phyloP scores from a whole-genome alignment of 1,140 invertebrate species.

The Brachionus sp. region DNA sequence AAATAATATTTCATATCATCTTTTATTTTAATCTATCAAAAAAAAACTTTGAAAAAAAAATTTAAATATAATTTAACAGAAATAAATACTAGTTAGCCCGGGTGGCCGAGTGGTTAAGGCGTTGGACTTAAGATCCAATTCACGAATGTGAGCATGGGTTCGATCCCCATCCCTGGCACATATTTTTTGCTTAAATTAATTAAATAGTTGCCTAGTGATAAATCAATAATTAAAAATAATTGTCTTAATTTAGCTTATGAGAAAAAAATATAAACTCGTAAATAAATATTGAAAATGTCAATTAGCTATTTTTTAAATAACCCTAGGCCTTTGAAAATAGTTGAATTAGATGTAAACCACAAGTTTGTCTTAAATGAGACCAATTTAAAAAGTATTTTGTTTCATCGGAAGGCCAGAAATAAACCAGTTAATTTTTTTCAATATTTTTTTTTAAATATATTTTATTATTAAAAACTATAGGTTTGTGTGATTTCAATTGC shows the following conservation, averaged over 20 bases:
- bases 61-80: neutral
- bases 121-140: constrained; percentile 37
- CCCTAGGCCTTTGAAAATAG: neutral
- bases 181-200: neutral
- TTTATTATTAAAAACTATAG: constrained; percentile 46
- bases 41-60: neutral
- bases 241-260: neutral
- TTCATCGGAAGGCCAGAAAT: constrained; percentile 11
- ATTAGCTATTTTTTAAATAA: neutral
- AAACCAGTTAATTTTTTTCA: neutral
- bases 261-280: neutral
- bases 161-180: constrained; percentile 26
- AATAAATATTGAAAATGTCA: neutral
- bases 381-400: constrained; percentile 5
- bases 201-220: neutral
- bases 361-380: constrained; percentile 15
- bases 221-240: neutral
- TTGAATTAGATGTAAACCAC: neutral
- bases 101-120: constrained; percentile 34
- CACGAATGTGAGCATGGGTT: constrained; percentile 36
- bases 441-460: neutral
- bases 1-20: too few species aligned
- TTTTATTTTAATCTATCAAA: too few species aligned
- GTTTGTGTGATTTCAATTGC: constrained; percentile 86
- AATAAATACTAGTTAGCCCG: neutral